phyloP scores from a whole-genome alignment of 2,113 vertebrate species.

The Lasiurus borealis region DNA sequence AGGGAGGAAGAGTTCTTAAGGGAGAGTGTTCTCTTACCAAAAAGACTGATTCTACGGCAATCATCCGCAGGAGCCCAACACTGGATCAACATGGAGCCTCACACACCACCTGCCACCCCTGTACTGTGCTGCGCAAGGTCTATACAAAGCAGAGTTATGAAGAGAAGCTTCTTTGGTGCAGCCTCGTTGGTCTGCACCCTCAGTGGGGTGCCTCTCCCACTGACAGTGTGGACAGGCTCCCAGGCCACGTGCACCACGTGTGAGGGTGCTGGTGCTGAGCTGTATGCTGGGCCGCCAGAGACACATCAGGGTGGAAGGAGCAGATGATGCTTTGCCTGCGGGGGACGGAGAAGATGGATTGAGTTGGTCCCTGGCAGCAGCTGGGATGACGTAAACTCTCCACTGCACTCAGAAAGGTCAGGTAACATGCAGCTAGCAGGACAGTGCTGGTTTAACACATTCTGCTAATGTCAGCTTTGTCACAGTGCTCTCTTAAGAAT shows the following conservation, averaged over 20 bases:
- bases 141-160: background rate
- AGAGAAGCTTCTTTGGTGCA: background rate
- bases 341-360: background rate
- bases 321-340: background rate
- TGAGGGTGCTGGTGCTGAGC: background rate
- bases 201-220: background rate
- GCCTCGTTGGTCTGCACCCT: background rate
- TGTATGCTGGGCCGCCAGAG: background rate
- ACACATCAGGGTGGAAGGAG: background rate
- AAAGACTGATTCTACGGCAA: background rate
- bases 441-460: background rate
- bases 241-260: accelerated
- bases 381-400: too few species aligned
- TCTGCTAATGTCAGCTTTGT: background rate
- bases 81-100: background rate
- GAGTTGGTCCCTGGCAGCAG: background rate
- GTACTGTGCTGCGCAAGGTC: background rate
- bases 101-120: accelerated
- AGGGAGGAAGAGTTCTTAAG: background rate
- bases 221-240: background rate
- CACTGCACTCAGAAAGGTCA: background rate
- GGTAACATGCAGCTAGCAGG: background rate
- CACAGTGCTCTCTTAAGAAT: background rate
- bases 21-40: background rate
- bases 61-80: accelerated